Evolutionary conservation across 2,797 vertebrate species (phyloP).

Genomic region (Morus bassanus): DNA sequence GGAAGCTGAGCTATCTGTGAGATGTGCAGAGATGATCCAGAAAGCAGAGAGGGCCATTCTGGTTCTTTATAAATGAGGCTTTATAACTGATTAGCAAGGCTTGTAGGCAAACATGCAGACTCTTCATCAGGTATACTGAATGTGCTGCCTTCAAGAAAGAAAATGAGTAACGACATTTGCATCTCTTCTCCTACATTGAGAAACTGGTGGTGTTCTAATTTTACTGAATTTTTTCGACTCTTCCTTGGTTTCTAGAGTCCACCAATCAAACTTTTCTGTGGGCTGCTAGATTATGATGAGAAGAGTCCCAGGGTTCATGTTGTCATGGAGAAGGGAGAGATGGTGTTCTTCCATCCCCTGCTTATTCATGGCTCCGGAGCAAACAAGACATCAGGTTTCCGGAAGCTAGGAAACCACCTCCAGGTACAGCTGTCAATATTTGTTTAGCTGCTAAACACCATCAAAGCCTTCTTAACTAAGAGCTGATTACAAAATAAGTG

Average conservation of each 20-base stretch:
- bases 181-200: background rate
- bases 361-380: slow-evolving; percentile 87
- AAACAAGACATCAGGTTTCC: slow-evolving; percentile 84
- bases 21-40: background rate
- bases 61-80: background rate
- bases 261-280: slow-evolving; percentile 85
- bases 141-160: background rate
- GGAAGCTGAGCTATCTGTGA: background rate
- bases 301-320: slow-evolving; percentile 75
- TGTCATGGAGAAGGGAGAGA: slow-evolving; percentile 87
- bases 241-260: slow-evolving; percentile 72
- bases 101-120: background rate
- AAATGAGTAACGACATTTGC: background rate
- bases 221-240: background rate
- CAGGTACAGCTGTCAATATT: background rate
- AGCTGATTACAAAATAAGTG: background rate
- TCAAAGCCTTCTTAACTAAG: background rate
- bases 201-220: background rate
- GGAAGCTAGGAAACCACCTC: slow-evolving; percentile 74
- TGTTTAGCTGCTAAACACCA: background rate
- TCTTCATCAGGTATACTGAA: background rate
- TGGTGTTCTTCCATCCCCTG: slow-evolving; percentile 87
- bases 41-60: background rate
- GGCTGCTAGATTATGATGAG: slow-evolving; percentile 75
- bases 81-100: background rate